A percentile compares a stretch with the other conserved stretches of the same genome.
phyloP scores from a whole-genome alignment of 2,797 vertebrate genomes.

The Macroramphosus scolopax region DNA sequence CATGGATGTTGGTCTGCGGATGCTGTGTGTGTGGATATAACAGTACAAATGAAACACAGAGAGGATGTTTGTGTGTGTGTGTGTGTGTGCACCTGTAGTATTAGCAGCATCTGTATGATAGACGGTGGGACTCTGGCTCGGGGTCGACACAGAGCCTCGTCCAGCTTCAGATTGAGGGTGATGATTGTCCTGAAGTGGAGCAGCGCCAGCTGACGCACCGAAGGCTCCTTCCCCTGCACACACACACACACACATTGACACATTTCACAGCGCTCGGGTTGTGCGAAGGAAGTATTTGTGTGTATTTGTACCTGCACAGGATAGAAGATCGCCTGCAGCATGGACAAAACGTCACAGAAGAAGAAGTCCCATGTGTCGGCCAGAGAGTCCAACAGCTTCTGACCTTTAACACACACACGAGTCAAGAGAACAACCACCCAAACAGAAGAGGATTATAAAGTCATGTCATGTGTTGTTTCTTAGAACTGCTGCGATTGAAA shows the following conservation, averaged over 20 bases:
- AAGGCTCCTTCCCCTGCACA: conserved; percentile 92
- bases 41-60: neutral
- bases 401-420: conserved; percentile 76
- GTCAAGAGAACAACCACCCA: no score
- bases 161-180: conserved; percentile 92
- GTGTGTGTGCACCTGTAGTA: conserved; percentile 84
- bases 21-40: neutral
- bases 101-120: conserved; percentile 94
- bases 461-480: no score
- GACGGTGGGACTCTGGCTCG: conserved; percentile 91
- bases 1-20: conserved; percentile 14
- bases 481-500: no score
- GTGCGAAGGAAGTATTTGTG: neutral
- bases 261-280: neutral
- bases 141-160: conserved; percentile 89
- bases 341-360: conserved; percentile 94
- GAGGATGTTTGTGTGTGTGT: no score
- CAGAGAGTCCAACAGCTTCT: conserved; percentile 95
- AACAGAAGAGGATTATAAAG: no score
- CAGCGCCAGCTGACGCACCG: conserved; percentile 90
- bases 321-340: conserved; percentile 96
- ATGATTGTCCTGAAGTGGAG: conserved; percentile 96
- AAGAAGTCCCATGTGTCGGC: conserved; percentile 99
- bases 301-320: conserved; percentile 87
- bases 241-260: conserved; percentile 21